These are phyloP conservation scores for Cosmopolites sordidus DNA, from an alignment of 2,888 invertebrate species.

Conservation along the genomic window DNA sequence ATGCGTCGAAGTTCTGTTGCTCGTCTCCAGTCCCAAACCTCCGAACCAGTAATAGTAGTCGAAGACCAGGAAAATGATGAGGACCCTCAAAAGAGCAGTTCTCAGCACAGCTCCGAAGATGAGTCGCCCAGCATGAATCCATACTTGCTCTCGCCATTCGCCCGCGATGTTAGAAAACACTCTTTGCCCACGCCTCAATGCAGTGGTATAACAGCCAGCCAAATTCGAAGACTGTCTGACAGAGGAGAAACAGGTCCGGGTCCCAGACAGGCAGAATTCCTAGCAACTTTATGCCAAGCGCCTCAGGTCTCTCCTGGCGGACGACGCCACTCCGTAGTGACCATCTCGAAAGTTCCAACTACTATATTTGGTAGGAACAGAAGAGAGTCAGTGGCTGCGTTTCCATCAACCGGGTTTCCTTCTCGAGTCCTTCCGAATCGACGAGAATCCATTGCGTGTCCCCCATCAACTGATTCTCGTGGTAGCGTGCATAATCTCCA, in stretches of 20 bases:
- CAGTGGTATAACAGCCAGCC: conserved; percentile 81
- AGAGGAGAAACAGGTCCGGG: conserved; percentile 70
- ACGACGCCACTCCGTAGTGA: conserved; percentile 79
- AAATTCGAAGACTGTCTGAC: conserved; percentile 78
- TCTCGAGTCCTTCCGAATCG: conserved; percentile 45
- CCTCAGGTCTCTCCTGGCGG: conserved; percentile 71
- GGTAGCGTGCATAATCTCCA: conserved; percentile 79
- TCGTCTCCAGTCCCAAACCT: conserved; percentile 51
- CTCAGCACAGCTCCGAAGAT: conserved; percentile 64
- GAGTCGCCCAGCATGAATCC: conserved; percentile 71
- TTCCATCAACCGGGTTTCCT: conserved; percentile 56
- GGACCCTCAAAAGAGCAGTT: conserved; percentile 45
- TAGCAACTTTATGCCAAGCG: conserved; percentile 75
- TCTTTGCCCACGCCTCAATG: conserved; percentile 82
- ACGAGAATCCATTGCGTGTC: conserved; percentile 47
- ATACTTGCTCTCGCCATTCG: conserved; percentile 74
- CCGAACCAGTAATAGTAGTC: conserved; percentile 77
- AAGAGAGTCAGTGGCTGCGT: conserved; percentile 77
- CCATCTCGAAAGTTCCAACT: conserved; percentile 76
- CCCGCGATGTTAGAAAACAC: conserved; percentile 70
- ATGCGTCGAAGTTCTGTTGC: conserved; percentile 67
- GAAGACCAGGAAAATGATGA: conserved; percentile 70
- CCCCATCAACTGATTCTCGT: conserved; percentile 67
- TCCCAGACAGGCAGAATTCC: conserved; percentile 74
- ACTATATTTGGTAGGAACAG: conserved; percentile 72